These are phyloP conservation scores for Patiria miniata DNA, from an alignment of 35 echinoderm and acorn worm species.

Conservation along the genomic window DNA sequence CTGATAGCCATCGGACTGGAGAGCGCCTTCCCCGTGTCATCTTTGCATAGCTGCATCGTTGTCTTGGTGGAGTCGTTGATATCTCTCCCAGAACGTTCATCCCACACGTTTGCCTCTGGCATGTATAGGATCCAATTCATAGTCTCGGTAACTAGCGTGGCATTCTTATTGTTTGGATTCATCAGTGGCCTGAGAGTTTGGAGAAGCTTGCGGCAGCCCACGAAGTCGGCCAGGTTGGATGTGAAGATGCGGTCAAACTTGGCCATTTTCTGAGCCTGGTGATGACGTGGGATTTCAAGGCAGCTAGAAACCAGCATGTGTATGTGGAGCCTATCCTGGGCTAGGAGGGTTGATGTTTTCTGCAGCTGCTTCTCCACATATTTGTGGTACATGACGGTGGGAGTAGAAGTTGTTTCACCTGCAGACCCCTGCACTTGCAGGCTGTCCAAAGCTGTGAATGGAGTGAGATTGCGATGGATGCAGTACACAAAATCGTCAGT, in stretches of 20 bases:
- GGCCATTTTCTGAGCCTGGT: neutral
- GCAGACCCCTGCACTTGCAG: conserved; percentile 2
- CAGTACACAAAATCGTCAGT: conserved; percentile 21
- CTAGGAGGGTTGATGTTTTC: conserved; percentile 14
- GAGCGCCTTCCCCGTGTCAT: neutral
- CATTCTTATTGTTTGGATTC: conserved; percentile 21
- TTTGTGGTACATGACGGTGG: conserved; percentile 38
- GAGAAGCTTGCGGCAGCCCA: neutral
- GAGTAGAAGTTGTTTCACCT: neutral
- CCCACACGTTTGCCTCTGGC: neutral
- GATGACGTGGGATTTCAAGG: neutral
- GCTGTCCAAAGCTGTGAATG: conserved; percentile 29
- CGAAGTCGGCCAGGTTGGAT: conserved; percentile 4
- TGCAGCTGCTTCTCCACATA: conserved; percentile 14
- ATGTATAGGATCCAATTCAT: neutral
- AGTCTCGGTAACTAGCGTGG: neutral
- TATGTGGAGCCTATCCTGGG: neutral
- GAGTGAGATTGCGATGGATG: neutral
- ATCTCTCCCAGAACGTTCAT: no score
- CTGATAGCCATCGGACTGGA: neutral
- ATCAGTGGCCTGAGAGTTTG: neutral
- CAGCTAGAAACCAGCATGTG: neutral
- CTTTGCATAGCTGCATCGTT: neutral
- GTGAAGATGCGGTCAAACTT: conserved; percentile 43
- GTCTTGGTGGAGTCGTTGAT: neutral